Evolutionary conservation across 2,113 vertebrate genomes (phyloP), one percentile per base, ranked within the genome.

Genomic region (Dascyllus trimaculatus): DNA sequence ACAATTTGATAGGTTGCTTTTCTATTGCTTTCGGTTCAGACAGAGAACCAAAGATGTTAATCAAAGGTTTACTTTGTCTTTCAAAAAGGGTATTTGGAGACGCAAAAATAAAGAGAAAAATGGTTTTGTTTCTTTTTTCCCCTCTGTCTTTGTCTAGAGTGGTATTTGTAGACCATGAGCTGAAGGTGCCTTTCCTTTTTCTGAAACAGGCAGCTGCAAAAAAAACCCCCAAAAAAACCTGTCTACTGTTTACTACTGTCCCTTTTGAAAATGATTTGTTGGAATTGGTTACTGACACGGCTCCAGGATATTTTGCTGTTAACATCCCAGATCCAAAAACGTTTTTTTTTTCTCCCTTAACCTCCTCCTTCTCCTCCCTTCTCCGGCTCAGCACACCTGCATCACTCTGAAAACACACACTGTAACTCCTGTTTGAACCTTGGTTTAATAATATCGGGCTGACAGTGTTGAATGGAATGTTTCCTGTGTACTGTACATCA

Each of bases 261-360:
- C 82, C 63, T 79, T 88, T 91, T 92, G 91, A 92, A 91, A 89
- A 90, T 89, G 86, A 92, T 93, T 90, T 88, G 86, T 85, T 89
- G 78, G 84, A 92, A 93, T 90, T 93, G 92, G 85, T 88, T 88
- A 67, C 88, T 80, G 90, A 91, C 87, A 89, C 70, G 82, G 88
- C 92, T 91, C 57, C 78, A 72, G 89, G 90, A 81, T 86, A 90
- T 92, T 91, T 89, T 90, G 84, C 84, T 75, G 76, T 91, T 85
- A 90, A 85, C 78, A 80, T 89, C 73, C 71, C 43, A 66, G 48
- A 80, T 87, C 68, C 25, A 49, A 66, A 90, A 80, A 77, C 51
- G 56, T 75, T 80, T 81, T 76, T 81, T 61, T 54, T 56, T 26
- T 35, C 18, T 71, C 4, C 2, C 14, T 43, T 21, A 59, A 84